A percentile compares a stretch with the other conserved stretches of the same genome.
These are phyloP conservation scores for Pipistrellus kuhlii DNA, from an alignment of 2,797 vertebrate species.

Conservation along the genomic window DNA sequence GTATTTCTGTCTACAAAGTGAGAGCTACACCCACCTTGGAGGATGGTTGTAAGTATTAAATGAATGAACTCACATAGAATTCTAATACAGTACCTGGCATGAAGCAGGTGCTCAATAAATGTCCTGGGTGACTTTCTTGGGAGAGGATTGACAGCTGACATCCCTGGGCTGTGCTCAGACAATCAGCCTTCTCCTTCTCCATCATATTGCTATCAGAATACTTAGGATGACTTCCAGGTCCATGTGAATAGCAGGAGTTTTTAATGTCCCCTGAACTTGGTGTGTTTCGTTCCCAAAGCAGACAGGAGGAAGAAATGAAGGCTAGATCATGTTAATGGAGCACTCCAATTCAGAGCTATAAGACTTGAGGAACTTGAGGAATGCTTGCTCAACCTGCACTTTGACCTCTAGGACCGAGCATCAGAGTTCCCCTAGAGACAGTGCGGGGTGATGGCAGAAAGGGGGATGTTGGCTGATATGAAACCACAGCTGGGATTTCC, in stretches of 20 bases:
- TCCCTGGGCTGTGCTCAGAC: background rate
- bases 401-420: background rate
- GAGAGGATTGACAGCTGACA: background rate
- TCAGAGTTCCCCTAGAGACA: background rate
- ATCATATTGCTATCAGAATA: background rate
- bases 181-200: background rate
- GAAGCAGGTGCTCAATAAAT: background rate
- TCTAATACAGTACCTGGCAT: background rate
- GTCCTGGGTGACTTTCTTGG: fast-evolving
- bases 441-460: too few species aligned
- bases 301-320: background rate
- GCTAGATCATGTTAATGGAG: background rate
- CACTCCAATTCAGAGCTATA: background rate
- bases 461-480: fast-evolving
- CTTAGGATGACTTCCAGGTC: background rate
- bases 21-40: fast-evolving
- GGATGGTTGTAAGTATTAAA: too few species aligned
- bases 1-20: background rate
- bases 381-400: background rate
- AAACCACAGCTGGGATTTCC: background rate
- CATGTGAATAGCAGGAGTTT: background rate
- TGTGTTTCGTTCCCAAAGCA: background rate
- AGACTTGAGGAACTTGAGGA: too few species aligned
- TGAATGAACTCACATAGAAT: fast-evolving
- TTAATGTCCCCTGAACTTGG: background rate